Evolutionary conservation across 2,113 vertebrate species (phyloP).

Genomic region (Anhinga rufa): DNA sequence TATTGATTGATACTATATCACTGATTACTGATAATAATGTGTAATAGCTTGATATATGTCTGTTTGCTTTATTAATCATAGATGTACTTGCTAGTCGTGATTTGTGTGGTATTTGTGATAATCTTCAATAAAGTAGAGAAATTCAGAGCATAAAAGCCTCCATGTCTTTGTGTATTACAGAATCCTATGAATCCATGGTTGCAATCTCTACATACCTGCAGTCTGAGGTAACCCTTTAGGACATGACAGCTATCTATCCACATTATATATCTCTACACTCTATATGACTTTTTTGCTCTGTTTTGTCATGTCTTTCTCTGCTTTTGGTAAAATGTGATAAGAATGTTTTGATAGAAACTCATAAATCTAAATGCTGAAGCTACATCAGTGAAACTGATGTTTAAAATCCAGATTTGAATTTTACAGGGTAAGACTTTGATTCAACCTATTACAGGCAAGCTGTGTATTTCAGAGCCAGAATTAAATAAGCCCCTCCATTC

Average conservation of each 20-base stretch:
- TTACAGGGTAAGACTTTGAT: not conserved
- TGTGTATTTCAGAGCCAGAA: not conserved
- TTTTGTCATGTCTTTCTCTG: not conserved
- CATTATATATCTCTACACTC: not conserved
- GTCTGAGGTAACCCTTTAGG: not conserved
- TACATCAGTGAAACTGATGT: not conserved
- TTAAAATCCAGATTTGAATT: not conserved
- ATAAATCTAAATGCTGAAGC: not conserved
- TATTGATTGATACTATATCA: not conserved
- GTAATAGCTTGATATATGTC: not conserved
- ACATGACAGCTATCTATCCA: not conserved
- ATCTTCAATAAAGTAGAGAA: not conserved
- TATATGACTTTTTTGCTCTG: not conserved
- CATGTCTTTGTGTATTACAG: not conserved
- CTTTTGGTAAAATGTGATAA: not conserved
- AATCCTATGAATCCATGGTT: accelerated
- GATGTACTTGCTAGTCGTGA: not conserved
- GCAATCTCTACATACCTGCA: not conserved
- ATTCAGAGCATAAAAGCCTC: not conserved
- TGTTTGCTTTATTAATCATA: not conserved
- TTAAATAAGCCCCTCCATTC: not conserved
- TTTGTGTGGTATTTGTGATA: not conserved
- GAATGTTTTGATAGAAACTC: not conserved
- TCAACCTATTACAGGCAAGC: not conserved
- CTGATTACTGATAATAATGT: not conserved